phyloP scores from a whole-genome alignment of 2,797 vertebrate genomes.

The Jordanella pulchra region DNA sequence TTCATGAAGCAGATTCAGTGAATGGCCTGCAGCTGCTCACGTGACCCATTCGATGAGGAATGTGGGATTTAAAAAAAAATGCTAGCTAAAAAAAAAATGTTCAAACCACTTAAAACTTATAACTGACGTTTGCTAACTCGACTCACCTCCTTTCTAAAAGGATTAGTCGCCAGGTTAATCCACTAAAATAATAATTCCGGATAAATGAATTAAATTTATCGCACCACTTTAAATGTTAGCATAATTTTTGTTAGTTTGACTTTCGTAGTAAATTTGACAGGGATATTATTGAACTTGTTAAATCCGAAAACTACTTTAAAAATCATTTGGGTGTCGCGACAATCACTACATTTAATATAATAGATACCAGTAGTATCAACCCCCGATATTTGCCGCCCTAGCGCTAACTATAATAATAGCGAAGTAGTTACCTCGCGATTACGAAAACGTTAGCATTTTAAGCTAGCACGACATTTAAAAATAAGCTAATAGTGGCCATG shows the following conservation, averaged over 20 bases:
- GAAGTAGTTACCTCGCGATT: no score
- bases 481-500: no score
- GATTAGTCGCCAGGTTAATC: not conserved
- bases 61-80: not conserved
- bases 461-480: not conserved
- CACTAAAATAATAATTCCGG: not conserved
- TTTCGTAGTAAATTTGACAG: not conserved
- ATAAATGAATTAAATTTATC: no score
- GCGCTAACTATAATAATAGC: no score
- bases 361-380: no score
- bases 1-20: not conserved
- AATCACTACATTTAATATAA: no score
- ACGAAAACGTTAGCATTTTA: not conserved
- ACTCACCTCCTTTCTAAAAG: no score
- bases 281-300: not conserved
- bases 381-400: not conserved
- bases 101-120: not conserved
- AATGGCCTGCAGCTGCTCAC: no score
- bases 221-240: no score
- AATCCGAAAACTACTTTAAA: not conserved
- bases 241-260: not conserved
- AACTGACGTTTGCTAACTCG: no score
- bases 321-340: not conserved
- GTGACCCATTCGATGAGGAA: constrained; percentile 41
- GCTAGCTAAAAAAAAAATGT: not conserved